Conservation (phyloP, 2,888 invertebrate genomes). For the Mimachlamys varia region DNA sequence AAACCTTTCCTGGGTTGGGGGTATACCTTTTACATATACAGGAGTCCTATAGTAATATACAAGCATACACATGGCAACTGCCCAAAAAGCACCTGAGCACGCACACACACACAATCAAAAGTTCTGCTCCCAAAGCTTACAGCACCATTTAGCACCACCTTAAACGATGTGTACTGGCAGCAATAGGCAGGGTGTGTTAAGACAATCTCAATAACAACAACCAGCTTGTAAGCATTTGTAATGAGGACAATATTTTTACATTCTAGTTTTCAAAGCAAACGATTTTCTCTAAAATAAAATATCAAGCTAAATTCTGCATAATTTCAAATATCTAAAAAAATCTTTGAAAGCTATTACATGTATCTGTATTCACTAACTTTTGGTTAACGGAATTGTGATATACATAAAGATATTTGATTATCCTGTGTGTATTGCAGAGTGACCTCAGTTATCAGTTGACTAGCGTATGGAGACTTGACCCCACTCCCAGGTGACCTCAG, state of each 20-base stretch:
- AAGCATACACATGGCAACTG: background rate
- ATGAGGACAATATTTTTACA: background rate
- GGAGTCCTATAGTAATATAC: background rate
- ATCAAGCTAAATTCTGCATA: too few relatives aligned
- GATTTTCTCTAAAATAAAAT: too few relatives aligned
- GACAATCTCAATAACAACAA: background rate
- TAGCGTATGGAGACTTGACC: too few relatives aligned
- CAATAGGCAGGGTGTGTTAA: background rate
- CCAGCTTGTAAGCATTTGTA: background rate
- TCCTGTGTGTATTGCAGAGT: too few relatives aligned
- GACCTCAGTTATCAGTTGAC: too few relatives aligned
- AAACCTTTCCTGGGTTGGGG: too few relatives aligned
- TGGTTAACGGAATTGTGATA: too few relatives aligned
- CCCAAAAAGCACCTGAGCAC: slow-evolving; percentile 2
- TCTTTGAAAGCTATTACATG: too few relatives aligned
- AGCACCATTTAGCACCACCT: background rate
- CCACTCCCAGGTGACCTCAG: too few relatives aligned
- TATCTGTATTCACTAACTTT: too few relatives aligned
- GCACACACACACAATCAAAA: background rate
- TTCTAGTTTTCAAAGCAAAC: background rate
- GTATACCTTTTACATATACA: background rate
- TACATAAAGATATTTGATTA: too few relatives aligned
- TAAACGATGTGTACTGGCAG: background rate
- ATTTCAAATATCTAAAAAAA: too few relatives aligned
- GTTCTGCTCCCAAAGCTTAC: background rate